Percentiles rank a stretch among this genome's conserved stretches.
These are phyloP conservation scores for Pseudanteris insignis DNA, from an alignment of 2,888 invertebrate species.

Conservation along the genomic window DNA sequence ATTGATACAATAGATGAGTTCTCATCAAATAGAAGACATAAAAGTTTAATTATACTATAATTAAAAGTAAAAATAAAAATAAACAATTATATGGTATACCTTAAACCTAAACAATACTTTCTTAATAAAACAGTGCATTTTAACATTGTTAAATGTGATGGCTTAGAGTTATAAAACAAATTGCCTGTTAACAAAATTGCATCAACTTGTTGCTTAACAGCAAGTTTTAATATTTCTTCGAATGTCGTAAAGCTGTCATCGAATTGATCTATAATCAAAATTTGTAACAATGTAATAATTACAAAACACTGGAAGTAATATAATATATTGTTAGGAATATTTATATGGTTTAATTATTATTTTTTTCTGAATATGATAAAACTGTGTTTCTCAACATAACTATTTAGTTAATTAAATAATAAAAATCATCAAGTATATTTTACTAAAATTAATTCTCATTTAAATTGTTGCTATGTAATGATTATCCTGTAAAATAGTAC, in stretches of 20 bases:
- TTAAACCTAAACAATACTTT: conserved; percentile 27
- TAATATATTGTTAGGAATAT: too few species aligned
- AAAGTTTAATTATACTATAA: conserved; percentile 4
- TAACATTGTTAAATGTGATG: conserved; percentile 22
- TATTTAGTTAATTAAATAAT: too few species aligned
- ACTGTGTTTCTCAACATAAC: too few species aligned
- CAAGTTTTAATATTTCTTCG: conserved; percentile 28
- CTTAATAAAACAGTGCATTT: conserved; percentile 23
- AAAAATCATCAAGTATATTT: too few species aligned
- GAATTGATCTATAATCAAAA: conserved; percentile 21
- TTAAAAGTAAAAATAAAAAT: not conserved
- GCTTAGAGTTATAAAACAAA: conserved; percentile 26
- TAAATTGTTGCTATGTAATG: too few species aligned
- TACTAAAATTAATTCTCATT: too few species aligned
- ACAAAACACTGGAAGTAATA: not conserved
- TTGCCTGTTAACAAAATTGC: conserved; percentile 28
- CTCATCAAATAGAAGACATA: not conserved
- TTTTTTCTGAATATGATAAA: too few species aligned
- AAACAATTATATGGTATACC: conserved; percentile 5
- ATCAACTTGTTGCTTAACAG: conserved; percentile 23
- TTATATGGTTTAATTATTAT: too few species aligned
- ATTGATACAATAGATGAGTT: not conserved
- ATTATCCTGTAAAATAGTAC: too few species aligned
- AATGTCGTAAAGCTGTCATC: conserved; percentile 35
- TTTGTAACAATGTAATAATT: not conserved